Conservation (phyloP, 2,888 invertebrate genomes). For the Protophormia terraenovae region DNA sequence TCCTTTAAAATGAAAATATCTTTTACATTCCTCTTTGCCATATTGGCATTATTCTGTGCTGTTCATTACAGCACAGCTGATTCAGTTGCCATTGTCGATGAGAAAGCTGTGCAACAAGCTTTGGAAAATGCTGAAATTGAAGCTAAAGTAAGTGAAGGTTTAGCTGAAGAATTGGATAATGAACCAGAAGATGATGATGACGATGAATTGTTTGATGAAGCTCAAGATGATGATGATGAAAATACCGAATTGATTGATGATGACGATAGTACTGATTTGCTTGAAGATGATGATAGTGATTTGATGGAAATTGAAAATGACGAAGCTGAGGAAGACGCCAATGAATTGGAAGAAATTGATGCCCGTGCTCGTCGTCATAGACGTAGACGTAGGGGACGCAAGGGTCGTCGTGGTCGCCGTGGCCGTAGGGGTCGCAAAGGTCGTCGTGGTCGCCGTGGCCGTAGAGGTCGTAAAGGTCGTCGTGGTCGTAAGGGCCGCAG, state of each 20-base stretch:
- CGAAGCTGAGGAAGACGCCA: not conserved
- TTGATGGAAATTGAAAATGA: not conserved
- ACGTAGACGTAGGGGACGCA: not conserved
- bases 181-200: not conserved
- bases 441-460: not conserved
- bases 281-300: not conserved
- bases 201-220: not conserved
- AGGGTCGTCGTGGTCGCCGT: not conserved
- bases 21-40: conserved; percentile 6
- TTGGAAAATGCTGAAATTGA: not conserved
- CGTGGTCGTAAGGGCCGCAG: not conserved
- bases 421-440: not conserved
- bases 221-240: not conserved
- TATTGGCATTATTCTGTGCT: conserved; percentile 36
- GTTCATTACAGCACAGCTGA: conserved; percentile 13
- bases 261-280: not conserved
- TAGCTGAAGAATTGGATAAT: not conserved
- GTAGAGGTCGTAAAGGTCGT: conserved; percentile 4
- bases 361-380: conserved; percentile 5
- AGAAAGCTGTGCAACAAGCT: not conserved
- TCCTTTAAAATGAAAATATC: conserved; percentile 42
- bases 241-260: conserved; percentile 15
- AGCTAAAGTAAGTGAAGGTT: not conserved
- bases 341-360: conserved; percentile 1
- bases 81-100: not conserved